Evolutionary conservation across 2,888 invertebrate species (phyloP).

Genomic region (Empis livida): DNA sequence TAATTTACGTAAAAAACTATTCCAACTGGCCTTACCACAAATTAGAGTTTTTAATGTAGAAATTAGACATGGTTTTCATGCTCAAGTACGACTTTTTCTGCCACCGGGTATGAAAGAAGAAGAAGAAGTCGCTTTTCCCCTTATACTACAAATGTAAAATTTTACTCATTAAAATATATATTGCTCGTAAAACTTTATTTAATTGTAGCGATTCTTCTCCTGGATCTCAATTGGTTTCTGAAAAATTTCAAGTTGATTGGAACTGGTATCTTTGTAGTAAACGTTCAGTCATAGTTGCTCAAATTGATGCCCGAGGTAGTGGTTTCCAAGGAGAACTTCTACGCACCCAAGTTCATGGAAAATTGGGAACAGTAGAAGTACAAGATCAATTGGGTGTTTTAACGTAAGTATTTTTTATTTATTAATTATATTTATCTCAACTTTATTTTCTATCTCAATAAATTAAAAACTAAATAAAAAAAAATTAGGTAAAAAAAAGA

Average conservation of each 20-base stretch:
- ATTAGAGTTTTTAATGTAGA: conserved; percentile 56
- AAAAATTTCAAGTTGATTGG: conserved; percentile 69
- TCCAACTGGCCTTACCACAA: conserved; percentile 59
- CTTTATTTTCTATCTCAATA: no score
- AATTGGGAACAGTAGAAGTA: conserved; percentile 59
- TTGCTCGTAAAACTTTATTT: background rate
- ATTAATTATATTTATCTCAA: background rate
- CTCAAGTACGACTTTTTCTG: conserved; percentile 63
- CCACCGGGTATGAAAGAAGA: conserved; percentile 76
- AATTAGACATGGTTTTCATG: conserved; percentile 51
- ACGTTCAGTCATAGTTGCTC: conserved; percentile 72
- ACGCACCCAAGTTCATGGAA: conserved; percentile 58
- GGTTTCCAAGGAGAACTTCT: conserved; percentile 69
- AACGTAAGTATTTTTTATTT: conserved; percentile 38
- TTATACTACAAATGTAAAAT: conserved; percentile 72
- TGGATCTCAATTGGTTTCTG: conserved; percentile 72
- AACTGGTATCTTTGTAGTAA: conserved; percentile 72
- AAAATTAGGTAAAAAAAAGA: no score
- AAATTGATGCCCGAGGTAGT: conserved; percentile 81
- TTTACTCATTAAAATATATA: background rate
- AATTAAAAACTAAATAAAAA: no score
- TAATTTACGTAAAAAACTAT: conserved; percentile 47
- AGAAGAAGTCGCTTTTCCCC: conserved; percentile 67
- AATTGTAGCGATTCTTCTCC: conserved; percentile 60
- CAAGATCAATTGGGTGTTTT: conserved; percentile 61